These are phyloP conservation scores for Zelostemma sp. DNA, from an alignment of 1,140 invertebrate species.

Conservation along the genomic window DNA sequence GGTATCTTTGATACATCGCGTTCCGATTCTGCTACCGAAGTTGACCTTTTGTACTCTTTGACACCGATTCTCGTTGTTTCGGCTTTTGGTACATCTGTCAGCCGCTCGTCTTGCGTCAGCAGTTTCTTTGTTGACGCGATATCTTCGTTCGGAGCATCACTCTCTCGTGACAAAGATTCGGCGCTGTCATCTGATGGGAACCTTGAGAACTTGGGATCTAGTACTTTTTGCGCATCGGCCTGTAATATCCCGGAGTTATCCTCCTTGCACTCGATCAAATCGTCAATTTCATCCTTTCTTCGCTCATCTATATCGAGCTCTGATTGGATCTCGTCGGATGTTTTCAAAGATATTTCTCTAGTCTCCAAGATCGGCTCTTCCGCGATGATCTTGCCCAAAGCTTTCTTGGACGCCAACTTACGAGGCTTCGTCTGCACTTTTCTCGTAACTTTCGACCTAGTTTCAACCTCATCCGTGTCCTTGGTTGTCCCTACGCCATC, in stretches of 20 bases:
- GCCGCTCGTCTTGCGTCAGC: constrained; percentile 32
- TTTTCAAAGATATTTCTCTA: too few relatives aligned
- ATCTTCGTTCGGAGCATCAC: background rate
- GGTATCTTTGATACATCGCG: background rate
- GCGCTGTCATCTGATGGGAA: constrained; percentile 30
- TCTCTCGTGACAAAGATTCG: constrained; percentile 20
- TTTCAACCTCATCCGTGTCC: constrained; percentile 4
- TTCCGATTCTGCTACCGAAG: constrained; percentile 1
- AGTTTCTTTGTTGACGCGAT: background rate
- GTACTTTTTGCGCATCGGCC: background rate
- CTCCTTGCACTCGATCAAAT: background rate
- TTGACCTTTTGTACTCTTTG: constrained; percentile 2
- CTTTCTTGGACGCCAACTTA: constrained; percentile 14
- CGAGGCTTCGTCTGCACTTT: background rate
- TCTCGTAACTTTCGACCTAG: constrained; percentile 12
- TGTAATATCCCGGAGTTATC: background rate
- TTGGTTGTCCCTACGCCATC: background rate
- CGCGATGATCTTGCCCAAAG: constrained; percentile 16
- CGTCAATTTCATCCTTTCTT: too few relatives aligned
- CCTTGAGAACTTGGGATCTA: constrained; percentile 15
- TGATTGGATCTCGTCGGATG: too few relatives aligned
- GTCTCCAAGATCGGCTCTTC: constrained; percentile 20
- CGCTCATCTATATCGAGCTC: too few relatives aligned
- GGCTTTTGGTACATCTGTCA: constrained; percentile 6
- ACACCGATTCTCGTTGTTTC: constrained; percentile 4